These are phyloP conservation scores for Thereva nobilitata DNA, from an alignment of 2,888 invertebrate genomes.

Conservation along the genomic window DNA sequence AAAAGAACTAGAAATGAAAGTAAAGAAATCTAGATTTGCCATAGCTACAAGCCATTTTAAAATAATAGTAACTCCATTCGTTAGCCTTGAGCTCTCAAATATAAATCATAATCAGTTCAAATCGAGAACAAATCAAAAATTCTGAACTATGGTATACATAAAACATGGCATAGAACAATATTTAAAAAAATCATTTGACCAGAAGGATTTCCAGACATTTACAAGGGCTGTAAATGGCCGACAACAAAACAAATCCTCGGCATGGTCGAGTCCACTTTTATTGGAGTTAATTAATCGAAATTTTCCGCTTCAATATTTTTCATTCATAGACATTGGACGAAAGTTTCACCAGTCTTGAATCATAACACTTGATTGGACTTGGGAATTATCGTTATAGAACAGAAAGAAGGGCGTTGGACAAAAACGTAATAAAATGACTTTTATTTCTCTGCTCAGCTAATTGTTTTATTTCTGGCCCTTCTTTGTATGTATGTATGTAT, in stretches of 20 bases:
- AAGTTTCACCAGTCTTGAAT: slow-evolving; percentile 25
- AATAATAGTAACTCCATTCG: too few species aligned
- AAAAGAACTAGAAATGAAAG: too few species aligned
- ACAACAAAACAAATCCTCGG: slow-evolving; percentile 19
- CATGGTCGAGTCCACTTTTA: slow-evolving; percentile 36
- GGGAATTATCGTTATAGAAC: slow-evolving; percentile 21
- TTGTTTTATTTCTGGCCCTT: too few species aligned
- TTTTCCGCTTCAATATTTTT: slow-evolving; percentile 39
- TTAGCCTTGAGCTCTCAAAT: too few species aligned
- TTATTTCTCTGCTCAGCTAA: too few species aligned
- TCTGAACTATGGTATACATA: neutral
- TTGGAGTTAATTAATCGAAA: slow-evolving; percentile 41
- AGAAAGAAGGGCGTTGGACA: slow-evolving; percentile 25
- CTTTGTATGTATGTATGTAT: too few species aligned
- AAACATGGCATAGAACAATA: neutral
- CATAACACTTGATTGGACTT: slow-evolving; percentile 28
- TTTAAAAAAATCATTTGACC: slow-evolving; percentile 25
- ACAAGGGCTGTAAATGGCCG: slow-evolving; percentile 26
- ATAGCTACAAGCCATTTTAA: too few species aligned
- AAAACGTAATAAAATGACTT: neutral
- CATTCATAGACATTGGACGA: slow-evolving; percentile 27
- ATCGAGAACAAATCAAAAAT: neutral
- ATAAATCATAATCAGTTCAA: neutral
- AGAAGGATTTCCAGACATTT: slow-evolving; percentile 23
- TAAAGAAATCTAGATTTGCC: too few species aligned